Evolutionary conservation across 2,888 invertebrate species (phyloP), one percentile per base, ranked within the genome.

Genomic region (Phasia obesa): DNA sequence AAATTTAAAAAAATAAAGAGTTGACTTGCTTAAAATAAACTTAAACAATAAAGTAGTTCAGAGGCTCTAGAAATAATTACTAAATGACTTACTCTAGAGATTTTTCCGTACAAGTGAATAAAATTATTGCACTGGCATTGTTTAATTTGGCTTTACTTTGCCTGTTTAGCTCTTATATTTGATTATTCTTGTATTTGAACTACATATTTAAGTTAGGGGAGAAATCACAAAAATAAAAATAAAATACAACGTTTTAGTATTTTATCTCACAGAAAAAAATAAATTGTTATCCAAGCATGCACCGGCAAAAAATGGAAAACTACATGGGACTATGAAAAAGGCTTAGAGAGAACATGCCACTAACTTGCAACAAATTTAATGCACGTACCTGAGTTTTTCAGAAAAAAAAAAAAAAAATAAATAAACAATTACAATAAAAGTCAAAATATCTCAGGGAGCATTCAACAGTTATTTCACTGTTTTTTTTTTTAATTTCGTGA

Each of bases 51-150:
- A 15, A 42, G 13, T 2, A 42, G 11, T 35, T 35, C 9, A 35
- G 2, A 73, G 62, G 73, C 73, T 73, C 60, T 35, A 69, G 60
- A 81, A 82, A 82, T 77, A 82, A 82, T 78, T 82, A 78, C 64
- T 69, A 57, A 78, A 82, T 82, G 74, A 78, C 82, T 82, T 64
- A 65, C 82, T 74, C 55, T 44, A 74, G 74, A 70, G 74, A 82
- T 78, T 82, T 73, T 70, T 82, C 69, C 7, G 47, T 57, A 64
- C 42, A 82, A 74, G 59, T 69, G 69, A 78, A 74, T 64, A 70
- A 64, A 69, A 25, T 74, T 38, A 65, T 67, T 53, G 47, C 67
- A 55, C 53, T 65, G 64, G 35, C 11, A 23, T 21, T 79, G 17
- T 57, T 71, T 19, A 21, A 21, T 35, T 51, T 60, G 17, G 51